These are phyloP conservation scores for Proteles cristata DNA, from an alignment of 2,113 vertebrate species.

Conservation along the genomic window DNA sequence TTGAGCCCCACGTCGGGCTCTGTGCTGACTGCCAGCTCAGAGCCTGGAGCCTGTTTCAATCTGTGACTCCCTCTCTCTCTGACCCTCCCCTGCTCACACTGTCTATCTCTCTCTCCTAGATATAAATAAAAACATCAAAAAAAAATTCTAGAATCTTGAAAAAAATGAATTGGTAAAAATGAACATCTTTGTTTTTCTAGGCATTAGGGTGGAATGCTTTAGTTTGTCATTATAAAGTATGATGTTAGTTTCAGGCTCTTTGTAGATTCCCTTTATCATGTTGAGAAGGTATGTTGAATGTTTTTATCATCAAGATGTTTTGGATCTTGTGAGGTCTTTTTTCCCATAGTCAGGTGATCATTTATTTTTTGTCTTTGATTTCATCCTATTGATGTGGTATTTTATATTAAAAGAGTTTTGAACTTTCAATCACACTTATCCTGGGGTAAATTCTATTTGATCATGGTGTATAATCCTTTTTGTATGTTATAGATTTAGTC, in stretches of 20 bases:
- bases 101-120: no score
- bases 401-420: background rate
- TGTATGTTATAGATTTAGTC: background rate
- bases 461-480: no score
- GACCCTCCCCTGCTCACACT: no score
- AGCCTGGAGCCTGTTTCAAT: no score
- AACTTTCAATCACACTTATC: background rate
- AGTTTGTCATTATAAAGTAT: background rate
- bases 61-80: no score
- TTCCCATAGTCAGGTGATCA: accelerated
- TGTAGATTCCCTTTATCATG: background rate
- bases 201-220: background rate
- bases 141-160: no score
- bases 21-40: no score
- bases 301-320: background rate
- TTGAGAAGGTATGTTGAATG: no score
- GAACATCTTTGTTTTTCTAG: background rate
- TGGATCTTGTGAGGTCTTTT: background rate
- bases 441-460: background rate
- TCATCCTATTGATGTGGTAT: background rate
- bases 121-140: no score
- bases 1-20: no score
- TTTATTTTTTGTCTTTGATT: background rate
- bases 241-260: background rate
- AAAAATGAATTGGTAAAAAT: background rate